Evolutionary conservation across 2,888 invertebrate genomes (phyloP), one percentile per base, ranked within the genome.

Genomic region (Hecatera dysodea): DNA sequence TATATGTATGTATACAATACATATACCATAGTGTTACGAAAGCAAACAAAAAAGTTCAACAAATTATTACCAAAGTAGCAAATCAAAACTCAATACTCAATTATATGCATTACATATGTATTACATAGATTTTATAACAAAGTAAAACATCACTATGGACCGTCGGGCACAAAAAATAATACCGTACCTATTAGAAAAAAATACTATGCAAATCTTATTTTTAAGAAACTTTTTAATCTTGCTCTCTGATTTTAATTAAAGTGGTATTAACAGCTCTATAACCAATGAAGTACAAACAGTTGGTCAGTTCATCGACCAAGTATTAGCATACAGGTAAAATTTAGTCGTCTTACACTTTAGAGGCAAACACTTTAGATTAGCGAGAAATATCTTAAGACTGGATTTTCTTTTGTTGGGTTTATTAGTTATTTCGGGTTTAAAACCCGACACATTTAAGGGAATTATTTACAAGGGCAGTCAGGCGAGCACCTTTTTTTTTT

Each of bases 271-370:
- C 90, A 90, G 22, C 92, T 92, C 92, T 87, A 80, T 76, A 71
- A 42, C 61, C 61, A 72, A 88, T 63, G 78, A 88, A 88, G 84
- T 85, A 87, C 87, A 88, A 88, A 89, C 88, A 87, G 82, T 80
- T 76, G 67, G 78, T 72, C 67, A 81, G 91, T 89, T 90, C 89
- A 89, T 90, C 89, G 93, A 91, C 93, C 81, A 69, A 75, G 80
- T 83, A 90, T 91, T 91, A 89, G 87, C 89, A 90, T 90, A 89
- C 90, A 91, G 91, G 92, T 92, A 93, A 91, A 92, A 89, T 90
- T 90, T 88, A 83, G 84, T 76, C 73, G 83, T 64, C 78, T 80
- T 67, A 76, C 72, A 74, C 55, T 84, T 84, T 80, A 83, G 69
- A 65, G 78, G 60, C 72, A 29, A 56, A 64, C 63, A 52, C 63